Conservation (phyloP, 2,113 vertebrate species). For the Glaucomys volans region DNA sequence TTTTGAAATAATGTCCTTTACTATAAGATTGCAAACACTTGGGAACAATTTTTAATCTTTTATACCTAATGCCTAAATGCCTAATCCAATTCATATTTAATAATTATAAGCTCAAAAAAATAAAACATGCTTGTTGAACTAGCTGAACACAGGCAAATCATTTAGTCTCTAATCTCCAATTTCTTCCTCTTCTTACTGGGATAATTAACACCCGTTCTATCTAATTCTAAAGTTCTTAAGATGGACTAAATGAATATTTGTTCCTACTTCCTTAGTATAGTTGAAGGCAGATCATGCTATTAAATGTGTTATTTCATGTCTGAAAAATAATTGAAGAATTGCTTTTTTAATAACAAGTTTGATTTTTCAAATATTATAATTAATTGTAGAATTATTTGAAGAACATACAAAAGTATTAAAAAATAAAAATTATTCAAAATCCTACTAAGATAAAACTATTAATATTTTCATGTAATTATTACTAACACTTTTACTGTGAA, state of each 20-base stretch:
- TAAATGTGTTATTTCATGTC: slow-evolving; percentile 15
- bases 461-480: slow-evolving; percentile 33
- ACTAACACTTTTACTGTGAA: slow-evolving; percentile 51
- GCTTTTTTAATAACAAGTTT: slow-evolving; percentile 42
- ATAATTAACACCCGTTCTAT: slow-evolving; percentile 63
- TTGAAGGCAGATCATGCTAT: slow-evolving; percentile 27
- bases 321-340: slow-evolving; percentile 49
- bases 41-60: slow-evolving; percentile 65
- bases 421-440: slow-evolving; percentile 40
- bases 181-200: slow-evolving; percentile 61
- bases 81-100: slow-evolving; percentile 63
- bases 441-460: slow-evolving; percentile 35
- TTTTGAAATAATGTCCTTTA: slow-evolving; percentile 64
- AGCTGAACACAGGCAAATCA: slow-evolving; percentile 65
- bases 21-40: slow-evolving; percentile 53
- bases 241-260: slow-evolving; percentile 51
- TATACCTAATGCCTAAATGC: slow-evolving; percentile 62
- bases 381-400: slow-evolving; percentile 46
- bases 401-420: slow-evolving; percentile 25
- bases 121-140: slow-evolving; percentile 46
- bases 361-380: slow-evolving; percentile 40
- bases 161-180: slow-evolving; percentile 59
- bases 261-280: not conserved
- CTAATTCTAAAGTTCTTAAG: slow-evolving; percentile 65
- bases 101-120: slow-evolving; percentile 63